Conservation (phyloP, 1,140 invertebrate species). For the Ridgeia piscesae region DNA sequence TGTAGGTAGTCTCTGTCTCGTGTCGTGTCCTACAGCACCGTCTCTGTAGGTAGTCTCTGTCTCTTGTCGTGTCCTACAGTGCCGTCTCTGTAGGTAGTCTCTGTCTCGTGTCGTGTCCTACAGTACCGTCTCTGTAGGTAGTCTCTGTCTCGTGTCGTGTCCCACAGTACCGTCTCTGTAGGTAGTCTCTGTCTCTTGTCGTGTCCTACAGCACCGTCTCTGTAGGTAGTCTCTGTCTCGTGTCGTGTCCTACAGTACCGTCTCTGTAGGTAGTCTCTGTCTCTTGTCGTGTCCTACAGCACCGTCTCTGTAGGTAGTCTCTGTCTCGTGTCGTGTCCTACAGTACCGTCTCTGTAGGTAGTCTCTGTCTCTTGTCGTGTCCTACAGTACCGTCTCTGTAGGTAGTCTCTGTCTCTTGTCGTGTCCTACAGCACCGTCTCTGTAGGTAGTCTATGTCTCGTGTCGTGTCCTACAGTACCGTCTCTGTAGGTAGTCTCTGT, state of each 20-base stretch:
- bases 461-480: slow-evolving; percentile 12
- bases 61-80: background rate
- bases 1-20: no score
- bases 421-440: no score
- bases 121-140: slow-evolving; percentile 15
- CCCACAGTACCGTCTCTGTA: no score
- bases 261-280: no score
- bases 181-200: no score
- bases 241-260: background rate
- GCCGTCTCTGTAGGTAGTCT: no score
- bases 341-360: no score
- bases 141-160: background rate
- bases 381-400: slow-evolving; percentile 13
- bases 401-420: background rate
- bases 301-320: slow-evolving; percentile 14
- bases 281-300: background rate
- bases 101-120: no score
- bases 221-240: slow-evolving; percentile 7
- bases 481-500: background rate
- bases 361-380: no score
- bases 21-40: slow-evolving; percentile 9
- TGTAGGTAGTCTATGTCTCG: no score
- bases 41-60: background rate
- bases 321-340: background rate
- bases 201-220: slow-evolving; percentile 4